phyloP scores from a whole-genome alignment of 2,888 invertebrate species.

The Amaurobius ferox region DNA sequence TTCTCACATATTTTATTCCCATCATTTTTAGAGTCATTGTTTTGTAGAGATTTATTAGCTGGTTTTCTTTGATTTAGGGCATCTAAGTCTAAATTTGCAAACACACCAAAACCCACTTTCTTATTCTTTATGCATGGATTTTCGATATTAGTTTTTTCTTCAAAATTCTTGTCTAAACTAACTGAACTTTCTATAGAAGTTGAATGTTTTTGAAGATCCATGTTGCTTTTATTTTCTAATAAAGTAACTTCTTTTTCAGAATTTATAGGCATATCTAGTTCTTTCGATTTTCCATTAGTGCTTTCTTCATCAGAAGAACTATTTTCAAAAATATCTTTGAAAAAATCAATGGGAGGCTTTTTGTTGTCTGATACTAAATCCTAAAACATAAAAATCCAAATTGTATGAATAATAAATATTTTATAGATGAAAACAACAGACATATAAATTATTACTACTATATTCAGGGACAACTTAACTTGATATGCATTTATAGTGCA shows the following conservation, averaged over 20 bases:
- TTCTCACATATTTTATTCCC: background rate
- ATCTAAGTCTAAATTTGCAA: conserved; percentile 74
- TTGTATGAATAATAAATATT: too few relatives aligned
- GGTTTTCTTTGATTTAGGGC: conserved; percentile 65
- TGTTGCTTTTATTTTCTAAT: background rate
- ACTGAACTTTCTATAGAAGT: background rate
- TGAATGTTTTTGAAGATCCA: background rate
- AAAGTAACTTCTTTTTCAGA: background rate
- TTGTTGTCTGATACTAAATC: conserved; percentile 74
- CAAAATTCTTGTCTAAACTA: too few relatives aligned
- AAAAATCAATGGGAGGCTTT: conserved; percentile 85
- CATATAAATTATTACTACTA: too few relatives aligned
- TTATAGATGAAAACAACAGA: too few relatives aligned
- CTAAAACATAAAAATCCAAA: too few relatives aligned
- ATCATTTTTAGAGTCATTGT: background rate
- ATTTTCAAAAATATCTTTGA: conserved; percentile 91
- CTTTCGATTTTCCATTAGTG: conserved; percentile 27
- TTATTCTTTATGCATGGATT: background rate
- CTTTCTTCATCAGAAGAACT: conserved; percentile 82
- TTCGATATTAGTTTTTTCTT: background rate
- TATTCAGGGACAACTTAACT: too few relatives aligned
- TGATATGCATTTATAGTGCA: too few relatives aligned
- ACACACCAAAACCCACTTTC: conserved; percentile 68
- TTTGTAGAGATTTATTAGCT: background rate
- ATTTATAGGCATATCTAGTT: too few relatives aligned